Evolutionary conservation across 2,113 vertebrate genomes (phyloP).

Genomic region (Sceloporus undulatus): DNA sequence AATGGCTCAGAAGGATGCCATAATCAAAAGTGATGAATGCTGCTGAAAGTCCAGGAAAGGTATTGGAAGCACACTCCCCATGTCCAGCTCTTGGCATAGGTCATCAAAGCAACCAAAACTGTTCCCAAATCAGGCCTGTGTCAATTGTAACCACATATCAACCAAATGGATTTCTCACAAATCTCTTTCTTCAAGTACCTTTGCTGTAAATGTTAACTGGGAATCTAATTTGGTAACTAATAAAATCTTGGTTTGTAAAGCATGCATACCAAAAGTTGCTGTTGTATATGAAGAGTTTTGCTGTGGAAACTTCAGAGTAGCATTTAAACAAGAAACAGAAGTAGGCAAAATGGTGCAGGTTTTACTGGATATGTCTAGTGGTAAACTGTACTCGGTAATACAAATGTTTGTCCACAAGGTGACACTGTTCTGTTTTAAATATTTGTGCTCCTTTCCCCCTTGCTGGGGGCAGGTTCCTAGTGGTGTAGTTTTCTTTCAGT

Average conservation of each 20-base stretch:
- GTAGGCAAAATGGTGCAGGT: not conserved
- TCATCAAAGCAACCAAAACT: too few species aligned
- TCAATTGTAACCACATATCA: not conserved
- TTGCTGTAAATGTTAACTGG: too few species aligned
- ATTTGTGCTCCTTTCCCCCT: not conserved
- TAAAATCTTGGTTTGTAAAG: not conserved
- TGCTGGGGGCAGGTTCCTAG: not conserved
- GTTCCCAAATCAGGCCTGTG: too few species aligned
- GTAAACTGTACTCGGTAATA: too few species aligned
- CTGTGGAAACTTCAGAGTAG: not conserved
- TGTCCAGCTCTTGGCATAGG: too few species aligned
- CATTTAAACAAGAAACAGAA: not conserved
- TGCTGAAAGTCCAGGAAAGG: too few species aligned
- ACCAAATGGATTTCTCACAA: not conserved
- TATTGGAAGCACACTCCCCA: too few species aligned
- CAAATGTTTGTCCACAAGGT: constrained; percentile 4
- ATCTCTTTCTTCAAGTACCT: not conserved
- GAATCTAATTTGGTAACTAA: not conserved
- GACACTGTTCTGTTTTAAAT: not conserved
- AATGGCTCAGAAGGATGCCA: too few species aligned
- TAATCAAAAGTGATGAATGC: too few species aligned
- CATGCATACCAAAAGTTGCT: too few species aligned
- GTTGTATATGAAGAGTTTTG: not conserved
- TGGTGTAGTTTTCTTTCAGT: not conserved
- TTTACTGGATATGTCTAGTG: not conserved